Base-by-base conservation (phyloP, 2,888 invertebrate species). In the Noctua fimbriata region DNA sequence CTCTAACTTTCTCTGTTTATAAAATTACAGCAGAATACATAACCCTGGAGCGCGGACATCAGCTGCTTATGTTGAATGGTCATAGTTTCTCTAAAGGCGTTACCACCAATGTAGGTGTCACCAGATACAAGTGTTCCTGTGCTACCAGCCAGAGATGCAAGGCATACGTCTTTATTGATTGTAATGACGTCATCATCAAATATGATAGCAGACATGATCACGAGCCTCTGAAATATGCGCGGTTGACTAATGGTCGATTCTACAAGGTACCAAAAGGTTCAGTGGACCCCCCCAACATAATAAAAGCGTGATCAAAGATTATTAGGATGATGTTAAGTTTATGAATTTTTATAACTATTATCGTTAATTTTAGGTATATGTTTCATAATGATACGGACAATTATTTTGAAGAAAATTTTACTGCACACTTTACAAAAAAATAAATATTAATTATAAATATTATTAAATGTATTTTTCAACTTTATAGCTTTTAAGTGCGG, bases 11-110 rank as follows among this genome's bases (percentile, higher is more conserved):
- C 10, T 44, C 24, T 55, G 24, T 79, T 69, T 55, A 10, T 7
- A n/a, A 73, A 49, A 18, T 79, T 79, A 32, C 78, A 79, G 80
- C 52, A 44, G 32, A 73, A 16, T 79, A 41, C 58, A 79, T 81
- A 16, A 79, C 66, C 12, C 12, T 81, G 41, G 47, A 81, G n/a
- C 78, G 32, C 16, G 79, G 78, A 32, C 3, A 58, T 1, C 58
- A 36, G 49, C 73, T 79, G 58, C 49, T 79, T 2, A 14, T 79
- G 2, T 78, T 79, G 28, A 67, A 79, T 4, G 79, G 72, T 6
- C 28, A 78, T 12, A 79, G 66, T 16, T 79, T 79, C 36, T 78
- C 79, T 1, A 78, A 69, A 77, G 63, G 69, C 32, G n/a, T 9
- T 7, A 70, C 21, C 24, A 52, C 21, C 7, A 41, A 12, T 14